phyloP scores from a whole-genome alignment of 2,797 vertebrate species.

The Orientallactaga sibirica region DNA sequence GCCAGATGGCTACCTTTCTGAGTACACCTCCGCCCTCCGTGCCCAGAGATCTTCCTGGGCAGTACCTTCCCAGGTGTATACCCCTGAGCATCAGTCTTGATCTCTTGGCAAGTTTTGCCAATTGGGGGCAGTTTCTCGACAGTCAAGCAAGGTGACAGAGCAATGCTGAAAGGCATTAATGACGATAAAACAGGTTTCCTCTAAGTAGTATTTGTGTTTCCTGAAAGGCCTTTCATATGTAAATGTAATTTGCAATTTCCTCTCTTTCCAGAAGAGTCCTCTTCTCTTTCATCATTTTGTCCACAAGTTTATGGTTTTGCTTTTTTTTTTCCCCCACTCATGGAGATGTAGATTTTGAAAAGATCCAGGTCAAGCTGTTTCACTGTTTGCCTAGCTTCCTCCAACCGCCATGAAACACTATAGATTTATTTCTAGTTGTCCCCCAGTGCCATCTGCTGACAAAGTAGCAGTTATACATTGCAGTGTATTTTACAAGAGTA shows the following conservation, averaged over 20 bases:
- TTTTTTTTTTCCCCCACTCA: too few species aligned
- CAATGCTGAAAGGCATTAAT: slow-evolving; percentile 13
- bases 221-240: slow-evolving; percentile 22
- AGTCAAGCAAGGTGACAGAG: slow-evolving; percentile 47
- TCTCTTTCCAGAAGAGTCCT: slow-evolving; percentile 16
- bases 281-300: slow-evolving; percentile 10
- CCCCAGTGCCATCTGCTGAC: slow-evolving; percentile 75
- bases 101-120: background rate
- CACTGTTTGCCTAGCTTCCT: background rate
- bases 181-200: slow-evolving; percentile 34
- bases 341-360: slow-evolving; percentile 36
- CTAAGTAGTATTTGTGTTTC: slow-evolving; percentile 14
- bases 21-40: background rate
- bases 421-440: slow-evolving; percentile 12
- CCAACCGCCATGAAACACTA: background rate
- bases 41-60: background rate
- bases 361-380: background rate
- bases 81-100: background rate
- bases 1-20: background rate
- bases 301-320: slow-evolving; percentile 39
- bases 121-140: background rate
- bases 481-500: background rate
- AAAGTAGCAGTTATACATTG: slow-evolving; percentile 11
- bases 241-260: background rate
- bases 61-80: background rate